Base-by-base conservation (phyloP, 2,113 vertebrate species). In the Tursiops truncatus region DNA sequence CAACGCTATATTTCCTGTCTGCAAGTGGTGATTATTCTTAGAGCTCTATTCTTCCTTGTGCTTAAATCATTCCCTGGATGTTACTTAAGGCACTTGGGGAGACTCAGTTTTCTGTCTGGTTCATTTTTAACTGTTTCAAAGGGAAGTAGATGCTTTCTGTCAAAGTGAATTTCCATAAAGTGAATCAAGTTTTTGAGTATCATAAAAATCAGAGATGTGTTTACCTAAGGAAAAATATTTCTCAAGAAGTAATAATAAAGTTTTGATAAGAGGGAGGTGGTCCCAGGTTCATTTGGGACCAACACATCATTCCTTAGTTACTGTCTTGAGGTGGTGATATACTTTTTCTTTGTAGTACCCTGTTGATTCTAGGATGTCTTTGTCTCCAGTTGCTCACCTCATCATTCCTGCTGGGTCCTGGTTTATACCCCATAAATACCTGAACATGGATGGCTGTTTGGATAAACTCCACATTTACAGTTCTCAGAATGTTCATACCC, bases 111-210 rank as follows among this genome's bases (percentile, higher is more conserved):
- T 89, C 60, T 95, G 26, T 95, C 89, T 38, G 4, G 65, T 91
- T 92, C 60, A 21, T 70, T 74, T 12, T 20, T 85, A n/a, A 62
- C 25, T 38, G 14, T 89, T 93, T 84, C 26, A 91, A 89, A 89
- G 41, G 60, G 92, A 94, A 77, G 68, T 56, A 84, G 81, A 70
- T 84, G 41, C 8, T 50, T 70, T 96, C 82, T 92, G 58, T 70
- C 63, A 91, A 74, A 85, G 38, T 84, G 53, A 74, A 84, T 93
- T 83, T 93, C 71, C 71, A 84, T 63, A 67, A 88, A 85, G 50
- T 84, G 21, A 74, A 74, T 44, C 62, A 90, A 79, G 12, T 62
- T 94, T 96, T 65, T 73, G 95, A 84, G 58, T 70, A 36, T 85
- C 71, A 26, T 86, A 91, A 96, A 96, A 93, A 79, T 36, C 20